A percentile compares a stretch with the other conserved stretches of the same genome.
Conservation (phyloP, 2,113 vertebrate species). For the Arenaria interpres region DNA sequence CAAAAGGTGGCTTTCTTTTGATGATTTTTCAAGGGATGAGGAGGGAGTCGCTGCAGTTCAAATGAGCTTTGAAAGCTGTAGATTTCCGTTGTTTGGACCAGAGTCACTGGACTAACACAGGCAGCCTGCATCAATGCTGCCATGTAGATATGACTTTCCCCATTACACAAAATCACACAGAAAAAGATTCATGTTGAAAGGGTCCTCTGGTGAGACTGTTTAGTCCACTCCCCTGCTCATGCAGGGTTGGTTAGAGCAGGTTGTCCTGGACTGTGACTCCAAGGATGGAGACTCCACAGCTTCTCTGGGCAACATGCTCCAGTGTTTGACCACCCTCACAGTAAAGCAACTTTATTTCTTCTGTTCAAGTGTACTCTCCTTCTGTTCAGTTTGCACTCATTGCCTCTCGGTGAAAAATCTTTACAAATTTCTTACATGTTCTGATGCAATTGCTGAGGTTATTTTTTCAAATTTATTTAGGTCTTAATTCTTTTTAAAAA, state of each 20-base stretch:
- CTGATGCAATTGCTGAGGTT: neutral
- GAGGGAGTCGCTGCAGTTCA: neutral
- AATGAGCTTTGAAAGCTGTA: neutral
- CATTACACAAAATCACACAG: neutral
- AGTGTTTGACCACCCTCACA: neutral
- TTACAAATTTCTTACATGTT: neutral
- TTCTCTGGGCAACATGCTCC: neutral
- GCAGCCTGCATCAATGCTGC: neutral
- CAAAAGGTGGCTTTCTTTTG: neutral
- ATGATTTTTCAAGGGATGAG: neutral
- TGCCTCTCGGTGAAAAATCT: neutral
- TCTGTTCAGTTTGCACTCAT: neutral
- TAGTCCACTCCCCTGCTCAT: neutral
- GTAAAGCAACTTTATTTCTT: neutral
- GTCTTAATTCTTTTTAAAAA: neutral
- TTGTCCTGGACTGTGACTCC: neutral
- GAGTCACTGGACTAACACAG: neutral
- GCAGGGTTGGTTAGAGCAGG: neutral
- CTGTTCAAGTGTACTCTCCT: neutral
- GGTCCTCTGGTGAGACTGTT: neutral
- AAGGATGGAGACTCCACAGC: neutral
- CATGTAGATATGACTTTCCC: neutral
- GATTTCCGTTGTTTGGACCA: neutral
- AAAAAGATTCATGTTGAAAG: neutral
- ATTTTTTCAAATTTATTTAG: neutral